A percentile compares a stretch with the other conserved stretches of the same genome.
phyloP scores from a whole-genome alignment of 2,113 vertebrate genomes.

The Leiothrix lutea region DNA sequence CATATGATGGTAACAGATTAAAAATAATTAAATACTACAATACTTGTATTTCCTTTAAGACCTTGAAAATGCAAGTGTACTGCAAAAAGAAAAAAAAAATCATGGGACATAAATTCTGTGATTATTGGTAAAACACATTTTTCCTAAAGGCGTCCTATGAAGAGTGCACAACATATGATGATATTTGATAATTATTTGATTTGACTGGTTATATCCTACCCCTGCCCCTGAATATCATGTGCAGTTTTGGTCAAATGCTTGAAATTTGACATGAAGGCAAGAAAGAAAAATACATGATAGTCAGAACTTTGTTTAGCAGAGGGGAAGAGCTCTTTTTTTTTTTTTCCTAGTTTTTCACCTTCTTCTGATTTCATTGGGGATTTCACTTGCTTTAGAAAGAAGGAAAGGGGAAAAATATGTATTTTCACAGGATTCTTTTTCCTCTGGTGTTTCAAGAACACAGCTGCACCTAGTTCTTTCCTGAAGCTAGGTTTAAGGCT shows the following conservation, averaged over 20 bases:
- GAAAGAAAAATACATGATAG: background rate
- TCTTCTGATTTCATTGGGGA: background rate
- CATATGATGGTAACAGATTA: background rate
- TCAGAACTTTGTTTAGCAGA: background rate
- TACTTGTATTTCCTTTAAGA: background rate
- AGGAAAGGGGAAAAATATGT: background rate
- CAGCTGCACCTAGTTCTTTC: background rate
- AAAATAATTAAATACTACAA: background rate
- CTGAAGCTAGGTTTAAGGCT: background rate
- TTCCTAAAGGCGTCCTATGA: background rate
- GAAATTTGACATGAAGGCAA: background rate
- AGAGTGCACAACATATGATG: background rate
- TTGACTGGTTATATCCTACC: background rate
- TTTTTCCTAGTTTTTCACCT: background rate
- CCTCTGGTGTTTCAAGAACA: background rate
- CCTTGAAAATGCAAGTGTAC: background rate
- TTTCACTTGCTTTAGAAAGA: background rate
- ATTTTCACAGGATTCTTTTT: background rate
- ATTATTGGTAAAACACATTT: background rate
- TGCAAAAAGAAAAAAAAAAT: background rate
- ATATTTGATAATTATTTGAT: background rate
- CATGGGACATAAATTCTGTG: background rate
- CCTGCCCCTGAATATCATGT: accelerated
- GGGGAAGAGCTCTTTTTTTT: background rate
- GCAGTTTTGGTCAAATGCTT: background rate